Conservation (phyloP, 1,140 invertebrate genomes). For the Polypedilum vanderplanki region DNA sequence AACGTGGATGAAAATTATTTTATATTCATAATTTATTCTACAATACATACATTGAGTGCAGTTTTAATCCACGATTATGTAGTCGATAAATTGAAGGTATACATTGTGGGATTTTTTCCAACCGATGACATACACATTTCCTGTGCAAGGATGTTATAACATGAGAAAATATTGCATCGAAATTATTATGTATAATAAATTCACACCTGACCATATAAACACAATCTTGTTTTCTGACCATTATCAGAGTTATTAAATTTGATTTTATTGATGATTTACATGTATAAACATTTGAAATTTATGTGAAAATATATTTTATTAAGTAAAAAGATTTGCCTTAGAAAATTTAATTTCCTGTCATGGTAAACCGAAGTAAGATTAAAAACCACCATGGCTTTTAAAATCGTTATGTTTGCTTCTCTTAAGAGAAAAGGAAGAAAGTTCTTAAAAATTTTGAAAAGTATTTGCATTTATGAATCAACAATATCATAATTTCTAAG, state of each 20-base stretch:
- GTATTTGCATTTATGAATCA: too few species aligned
- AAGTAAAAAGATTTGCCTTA: neutral
- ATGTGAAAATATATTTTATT: neutral
- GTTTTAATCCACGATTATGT: slow-evolving; percentile 13
- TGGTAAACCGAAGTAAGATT: neutral
- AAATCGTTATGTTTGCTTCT: neutral
- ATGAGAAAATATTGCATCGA: neutral
- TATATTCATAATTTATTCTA: slow-evolving; percentile 20
- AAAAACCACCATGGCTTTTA: neutral
- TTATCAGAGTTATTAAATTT: neutral
- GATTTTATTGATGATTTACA: neutral
- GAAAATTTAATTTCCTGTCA: neutral
- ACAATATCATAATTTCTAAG: too few species aligned
- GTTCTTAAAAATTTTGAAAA: too few species aligned
- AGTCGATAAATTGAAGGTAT: slow-evolving; percentile 3
- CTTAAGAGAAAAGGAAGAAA: neutral
- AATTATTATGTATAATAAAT: slow-evolving; percentile 5
- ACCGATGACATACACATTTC: neutral
- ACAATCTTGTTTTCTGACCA: neutral
- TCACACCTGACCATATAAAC: neutral
- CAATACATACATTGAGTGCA: too few species aligned
- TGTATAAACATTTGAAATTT: neutral
- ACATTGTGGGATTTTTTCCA: neutral
- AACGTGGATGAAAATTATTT: too few species aligned
- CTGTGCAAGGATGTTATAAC: neutral